Base-by-base conservation (phyloP, 2,888 invertebrate genomes). In the Apoderus coryli region DNA sequence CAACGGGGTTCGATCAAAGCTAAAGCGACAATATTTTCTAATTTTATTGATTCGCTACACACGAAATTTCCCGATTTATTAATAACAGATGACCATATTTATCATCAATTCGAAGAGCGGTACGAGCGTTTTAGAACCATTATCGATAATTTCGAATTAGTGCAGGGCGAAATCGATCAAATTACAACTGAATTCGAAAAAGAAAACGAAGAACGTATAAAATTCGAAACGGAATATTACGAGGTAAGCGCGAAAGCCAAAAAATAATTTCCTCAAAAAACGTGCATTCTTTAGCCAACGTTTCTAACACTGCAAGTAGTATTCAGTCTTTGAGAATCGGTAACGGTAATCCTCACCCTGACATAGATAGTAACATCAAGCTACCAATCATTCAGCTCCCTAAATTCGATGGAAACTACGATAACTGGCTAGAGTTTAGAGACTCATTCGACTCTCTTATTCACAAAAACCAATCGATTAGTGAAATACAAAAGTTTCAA, bases 371-470 rank as follows among this genome's bases (percentile, higher is more conserved):
- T 10, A 9, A 11, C 14, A 9, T 28, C 14, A 28, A 28, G 10
- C 14, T 28, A 19, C 28, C 28, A 10, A 12, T 16, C 5, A 28
- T 30, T 24, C 4, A 22, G 7, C 11, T 36, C n/a, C 25, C 37
- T 3, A 26, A 12, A 2, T 38, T 31, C 22, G 14, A 28, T 5
- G 37, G 37, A 3, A 16, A 22, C 4, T 33, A 37, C 16, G 27
- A 28, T 19, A 23, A 28, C 4, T 37, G 38, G 35, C 19, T 16
- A 7, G 33, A 33, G 10, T 29, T 29, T 29, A 11, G 29, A 3
- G 33, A 33, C 10, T 24, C 27, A 6, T 38, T 35, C 16, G 14
- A 37, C 2, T 34, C 37, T 3, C 4, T 39, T 4, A 33, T 41
- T 10, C 32, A 41, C 15, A 22, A 27, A 9, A 37, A 41, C 19